phyloP scores from a whole-genome alignment of 2,888 invertebrate species.

The Tanytarsus gracilentus region DNA sequence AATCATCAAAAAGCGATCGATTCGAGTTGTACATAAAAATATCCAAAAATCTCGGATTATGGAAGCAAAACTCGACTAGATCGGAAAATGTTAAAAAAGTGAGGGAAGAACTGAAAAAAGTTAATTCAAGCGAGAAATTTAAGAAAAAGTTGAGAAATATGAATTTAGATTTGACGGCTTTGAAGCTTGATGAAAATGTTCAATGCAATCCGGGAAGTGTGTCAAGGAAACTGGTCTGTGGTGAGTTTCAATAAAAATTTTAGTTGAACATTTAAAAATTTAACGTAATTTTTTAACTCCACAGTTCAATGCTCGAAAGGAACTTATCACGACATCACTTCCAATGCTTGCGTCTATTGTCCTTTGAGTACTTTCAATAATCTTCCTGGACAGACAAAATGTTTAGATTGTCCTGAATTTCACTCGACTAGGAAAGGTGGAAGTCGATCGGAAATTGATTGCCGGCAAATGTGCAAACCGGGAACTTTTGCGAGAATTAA shows the following conservation, averaged over 20 bases:
- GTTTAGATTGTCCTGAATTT: conserved; percentile 49
- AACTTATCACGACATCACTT: conserved; percentile 50
- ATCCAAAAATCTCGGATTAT: conserved; percentile 33
- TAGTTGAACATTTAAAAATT: conserved; percentile 1
- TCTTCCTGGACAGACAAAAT: conserved; percentile 46
- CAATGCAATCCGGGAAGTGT: conserved; percentile 49
- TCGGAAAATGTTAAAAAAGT: conserved; percentile 34
- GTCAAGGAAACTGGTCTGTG: conserved; percentile 47
- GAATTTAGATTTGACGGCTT: conserved; percentile 33
- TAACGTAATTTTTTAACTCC: conserved; percentile 29
- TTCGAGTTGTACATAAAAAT: conserved; percentile 33
- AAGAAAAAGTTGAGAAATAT: conserved; percentile 31
- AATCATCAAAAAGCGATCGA: conserved; percentile 28
- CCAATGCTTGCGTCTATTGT: conserved; percentile 51
- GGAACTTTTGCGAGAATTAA: conserved; percentile 45
- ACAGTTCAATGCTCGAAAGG: conserved; percentile 57
- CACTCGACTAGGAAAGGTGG: conserved; percentile 49
- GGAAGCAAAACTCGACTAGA: conserved; percentile 37
- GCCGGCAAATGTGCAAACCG: conserved; percentile 51
- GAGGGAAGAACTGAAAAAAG: conserved; percentile 31
- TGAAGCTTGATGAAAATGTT: conserved; percentile 34
- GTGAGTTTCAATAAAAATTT: conserved; percentile 40
- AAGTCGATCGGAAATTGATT: conserved; percentile 44
- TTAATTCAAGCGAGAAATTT: conserved; percentile 32
- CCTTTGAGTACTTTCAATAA: conserved; percentile 52